Evolutionary conservation across 2,888 invertebrate species (phyloP).

Genomic region (Saturnia japonica): DNA sequence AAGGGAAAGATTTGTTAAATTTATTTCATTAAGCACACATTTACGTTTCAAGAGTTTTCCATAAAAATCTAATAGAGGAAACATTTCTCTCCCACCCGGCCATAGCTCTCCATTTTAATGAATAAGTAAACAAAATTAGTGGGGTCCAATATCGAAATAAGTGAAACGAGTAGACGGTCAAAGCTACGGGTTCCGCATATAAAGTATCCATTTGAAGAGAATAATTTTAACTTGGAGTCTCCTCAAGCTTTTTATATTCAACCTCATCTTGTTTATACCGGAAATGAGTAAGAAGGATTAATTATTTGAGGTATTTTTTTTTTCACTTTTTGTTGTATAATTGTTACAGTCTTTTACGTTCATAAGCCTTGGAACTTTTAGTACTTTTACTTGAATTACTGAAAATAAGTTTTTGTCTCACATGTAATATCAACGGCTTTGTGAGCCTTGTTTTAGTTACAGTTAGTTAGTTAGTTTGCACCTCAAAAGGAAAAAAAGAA

Average conservation of each 20-base stretch:
- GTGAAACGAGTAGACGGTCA: slow-evolving; percentile 68
- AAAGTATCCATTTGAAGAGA: slow-evolving; percentile 66
- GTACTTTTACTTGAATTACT: too few species aligned
- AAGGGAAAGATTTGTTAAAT: slow-evolving; percentile 9
- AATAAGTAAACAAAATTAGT: slow-evolving; percentile 80
- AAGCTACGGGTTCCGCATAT: slow-evolving; percentile 66
- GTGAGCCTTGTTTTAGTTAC: too few species aligned
- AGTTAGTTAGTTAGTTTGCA: too few species aligned
- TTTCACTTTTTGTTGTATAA: not conserved
- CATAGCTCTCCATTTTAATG: slow-evolving; percentile 76
- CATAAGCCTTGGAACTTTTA: not conserved
- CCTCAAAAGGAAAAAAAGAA: too few species aligned
- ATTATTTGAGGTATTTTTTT: not conserved
- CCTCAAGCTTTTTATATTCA: slow-evolving; percentile 49
- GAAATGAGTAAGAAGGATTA: slow-evolving; percentile 34
- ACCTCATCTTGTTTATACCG: slow-evolving; percentile 49
- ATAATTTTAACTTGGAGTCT: slow-evolving; percentile 57
- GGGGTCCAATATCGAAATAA: slow-evolving; percentile 74
- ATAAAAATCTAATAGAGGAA: slow-evolving; percentile 71
- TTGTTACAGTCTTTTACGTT: not conserved
- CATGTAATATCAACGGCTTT: too few species aligned
- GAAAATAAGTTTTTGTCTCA: too few species aligned
- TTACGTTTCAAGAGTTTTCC: slow-evolving; percentile 59
- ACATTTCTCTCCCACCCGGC: slow-evolving; percentile 54
- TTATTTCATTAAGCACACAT: slow-evolving; percentile 43